Percentiles rank a stretch among this genome's conserved stretches.
Evolutionary conservation across 2,888 invertebrate species (phyloP).

Genomic region (Troides helena): DNA sequence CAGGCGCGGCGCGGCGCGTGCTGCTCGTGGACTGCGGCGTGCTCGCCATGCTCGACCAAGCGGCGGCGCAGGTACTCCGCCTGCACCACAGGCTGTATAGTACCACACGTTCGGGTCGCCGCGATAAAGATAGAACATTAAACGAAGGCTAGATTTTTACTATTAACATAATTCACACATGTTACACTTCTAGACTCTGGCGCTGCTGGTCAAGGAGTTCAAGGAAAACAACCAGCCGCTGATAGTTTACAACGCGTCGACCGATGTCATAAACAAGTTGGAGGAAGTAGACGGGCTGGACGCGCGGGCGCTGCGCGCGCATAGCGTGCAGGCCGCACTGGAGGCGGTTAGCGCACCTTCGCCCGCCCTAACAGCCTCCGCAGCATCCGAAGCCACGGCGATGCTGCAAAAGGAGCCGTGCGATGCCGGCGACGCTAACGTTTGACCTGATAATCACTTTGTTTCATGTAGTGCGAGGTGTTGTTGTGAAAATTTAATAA

Average conservation of each 20-base stretch:
- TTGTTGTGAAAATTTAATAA: too few relatives aligned
- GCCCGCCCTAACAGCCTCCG: slow-evolving; percentile 17
- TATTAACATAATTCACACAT: too few relatives aligned
- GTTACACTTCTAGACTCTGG: slow-evolving; percentile 73
- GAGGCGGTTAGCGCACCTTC: slow-evolving; percentile 28
- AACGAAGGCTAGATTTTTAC: too few relatives aligned
- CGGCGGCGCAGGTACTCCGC: slow-evolving; percentile 80
- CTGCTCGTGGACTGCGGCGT: slow-evolving; percentile 82
- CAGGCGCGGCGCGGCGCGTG: slow-evolving; percentile 48
- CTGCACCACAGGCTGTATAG: too few relatives aligned
- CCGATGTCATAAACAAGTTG: slow-evolving; percentile 42
- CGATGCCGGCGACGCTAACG: not conserved
- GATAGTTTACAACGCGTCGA: slow-evolving; percentile 66
- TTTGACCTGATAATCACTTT: not conserved
- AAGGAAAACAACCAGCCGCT: slow-evolving; percentile 72
- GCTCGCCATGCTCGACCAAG: slow-evolving; percentile 84
- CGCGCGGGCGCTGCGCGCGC: slow-evolving; percentile 40
- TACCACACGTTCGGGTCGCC: too few relatives aligned
- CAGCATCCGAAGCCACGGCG: slow-evolving; percentile 10
- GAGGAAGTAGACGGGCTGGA: slow-evolving; percentile 43
- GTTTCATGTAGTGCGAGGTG: too few relatives aligned
- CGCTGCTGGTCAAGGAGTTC: slow-evolving; percentile 78
- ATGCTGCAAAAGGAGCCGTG: too few relatives aligned
- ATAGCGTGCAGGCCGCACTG: slow-evolving; percentile 23
- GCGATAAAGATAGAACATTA: too few relatives aligned